These are phyloP conservation scores for Artibeus jamaicensis DNA, from an alignment of 2,797 vertebrate species.

Conservation along the genomic window DNA sequence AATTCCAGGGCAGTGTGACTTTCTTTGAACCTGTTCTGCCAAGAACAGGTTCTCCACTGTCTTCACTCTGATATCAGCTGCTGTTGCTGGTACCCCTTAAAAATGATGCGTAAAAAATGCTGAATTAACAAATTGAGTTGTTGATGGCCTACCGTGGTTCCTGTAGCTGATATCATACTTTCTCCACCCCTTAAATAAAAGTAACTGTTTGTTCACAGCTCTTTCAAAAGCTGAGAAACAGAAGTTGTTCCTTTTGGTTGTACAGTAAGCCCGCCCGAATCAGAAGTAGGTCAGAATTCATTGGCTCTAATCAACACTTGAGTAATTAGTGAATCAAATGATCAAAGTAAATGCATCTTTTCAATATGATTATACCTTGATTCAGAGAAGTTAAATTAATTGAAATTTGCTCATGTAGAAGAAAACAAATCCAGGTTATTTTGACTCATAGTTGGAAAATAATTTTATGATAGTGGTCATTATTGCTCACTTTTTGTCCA, in stretches of 20 bases:
- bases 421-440: constrained; percentile 40
- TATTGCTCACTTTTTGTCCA: constrained; percentile 17
- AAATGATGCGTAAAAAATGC: background rate
- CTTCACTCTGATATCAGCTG: background rate
- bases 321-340: constrained; percentile 44
- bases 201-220: constrained; percentile 41
- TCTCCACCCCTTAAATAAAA: constrained; percentile 30
- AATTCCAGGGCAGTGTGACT: background rate
- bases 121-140: background rate
- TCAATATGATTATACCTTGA: constrained; percentile 47
- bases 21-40: constrained; percentile 23
- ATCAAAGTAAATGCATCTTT: constrained; percentile 36
- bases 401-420: constrained; percentile 46
- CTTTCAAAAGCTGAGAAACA: constrained; percentile 22
- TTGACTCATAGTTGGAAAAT: constrained; percentile 43
- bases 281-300: constrained; percentile 54
- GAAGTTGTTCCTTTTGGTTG: constrained; percentile 46
- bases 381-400: constrained; percentile 52
- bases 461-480: constrained; percentile 24
- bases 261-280: constrained; percentile 33
- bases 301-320: constrained; percentile 49
- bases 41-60: background rate
- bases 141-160: background rate
- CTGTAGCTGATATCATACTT: constrained; percentile 4
- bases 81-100: background rate